Percentiles rank a stretch among this genome's conserved stretches.
These are phyloP conservation scores for Raillietiella orientalis DNA, from an alignment of 2,888 invertebrate genomes.

Conservation along the genomic window DNA sequence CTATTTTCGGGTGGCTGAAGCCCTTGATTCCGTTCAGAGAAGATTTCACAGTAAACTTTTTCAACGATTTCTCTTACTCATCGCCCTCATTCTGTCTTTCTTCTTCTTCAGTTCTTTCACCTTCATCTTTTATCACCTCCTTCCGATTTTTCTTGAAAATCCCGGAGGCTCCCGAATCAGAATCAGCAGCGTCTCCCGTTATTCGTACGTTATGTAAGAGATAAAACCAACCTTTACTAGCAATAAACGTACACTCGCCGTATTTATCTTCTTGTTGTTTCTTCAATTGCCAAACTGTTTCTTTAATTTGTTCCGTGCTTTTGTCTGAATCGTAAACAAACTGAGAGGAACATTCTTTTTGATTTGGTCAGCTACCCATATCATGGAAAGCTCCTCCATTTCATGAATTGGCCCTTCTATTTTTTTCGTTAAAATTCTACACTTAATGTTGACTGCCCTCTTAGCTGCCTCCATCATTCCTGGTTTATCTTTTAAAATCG, in stretches of 20 bases:
- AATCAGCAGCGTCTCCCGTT: slow-evolving; percentile 2
- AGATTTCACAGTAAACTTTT: too few species aligned
- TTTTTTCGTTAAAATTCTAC: too few species aligned
- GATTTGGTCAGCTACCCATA: background rate
- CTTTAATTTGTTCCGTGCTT: background rate
- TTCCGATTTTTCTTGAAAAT: background rate
- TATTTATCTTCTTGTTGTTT: background rate
- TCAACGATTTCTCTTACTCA: too few species aligned
- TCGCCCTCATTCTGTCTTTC: too few species aligned
- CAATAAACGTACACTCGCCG: slow-evolving; percentile 1
- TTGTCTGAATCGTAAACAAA: background rate
- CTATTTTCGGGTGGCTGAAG: too few species aligned
- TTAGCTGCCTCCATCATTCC: too few species aligned
- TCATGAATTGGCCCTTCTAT: too few species aligned
- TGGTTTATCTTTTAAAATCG: too few species aligned
- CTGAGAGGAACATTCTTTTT: background rate
- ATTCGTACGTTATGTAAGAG: slow-evolving; percentile 2
- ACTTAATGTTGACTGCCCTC: too few species aligned
- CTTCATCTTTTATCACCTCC: slow-evolving; percentile 2
- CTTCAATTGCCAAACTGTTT: too few species aligned
- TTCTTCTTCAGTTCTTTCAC: too few species aligned
- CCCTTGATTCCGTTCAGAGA: too few species aligned
- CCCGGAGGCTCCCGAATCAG: slow-evolving; percentile 2
- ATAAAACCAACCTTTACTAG: slow-evolving; percentile 1
- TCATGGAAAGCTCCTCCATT: background rate